These are phyloP conservation scores for Brachyptera putata DNA, from an alignment of 2,888 invertebrate genomes.

Conservation along the genomic window DNA sequence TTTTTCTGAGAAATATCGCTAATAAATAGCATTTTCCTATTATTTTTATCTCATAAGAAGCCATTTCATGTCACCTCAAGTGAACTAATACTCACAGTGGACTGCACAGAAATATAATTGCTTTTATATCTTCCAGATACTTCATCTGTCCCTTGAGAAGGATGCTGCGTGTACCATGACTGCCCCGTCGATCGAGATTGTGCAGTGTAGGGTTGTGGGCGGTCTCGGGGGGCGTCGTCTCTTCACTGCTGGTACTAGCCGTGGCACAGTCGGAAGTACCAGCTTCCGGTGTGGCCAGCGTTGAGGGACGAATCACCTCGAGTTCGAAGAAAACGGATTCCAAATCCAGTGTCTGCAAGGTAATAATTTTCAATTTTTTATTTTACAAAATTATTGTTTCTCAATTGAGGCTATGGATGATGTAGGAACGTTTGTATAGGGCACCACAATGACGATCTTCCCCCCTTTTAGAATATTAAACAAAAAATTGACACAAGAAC, in stretches of 20 bases:
- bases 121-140: constrained; percentile 72
- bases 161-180: constrained; percentile 65
- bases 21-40: too few species aligned
- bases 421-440: too few species aligned
- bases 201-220: background rate
- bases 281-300: background rate
- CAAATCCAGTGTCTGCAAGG: constrained; percentile 64
- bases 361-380: background rate
- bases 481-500: too few species aligned
- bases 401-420: background rate
- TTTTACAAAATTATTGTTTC: too few species aligned
- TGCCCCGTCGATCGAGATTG: constrained; percentile 51
- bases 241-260: constrained; percentile 30
- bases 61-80: too few species aligned
- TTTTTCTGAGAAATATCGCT: too few species aligned
- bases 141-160: constrained; percentile 83
- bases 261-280: constrained; percentile 30
- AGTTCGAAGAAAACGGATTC: constrained; percentile 82
- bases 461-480: too few species aligned
- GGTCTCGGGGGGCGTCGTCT: background rate
- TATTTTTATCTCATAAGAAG: too few species aligned
- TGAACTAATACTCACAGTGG: constrained; percentile 85
- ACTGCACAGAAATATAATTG: constrained; percentile 80
- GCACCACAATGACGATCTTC: too few species aligned
- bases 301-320: constrained; percentile 59